Percentiles rank a stretch among this genome's conserved stretches.
Conservation (phyloP, 2,888 invertebrate genomes). For the Tachina lurida region DNA sequence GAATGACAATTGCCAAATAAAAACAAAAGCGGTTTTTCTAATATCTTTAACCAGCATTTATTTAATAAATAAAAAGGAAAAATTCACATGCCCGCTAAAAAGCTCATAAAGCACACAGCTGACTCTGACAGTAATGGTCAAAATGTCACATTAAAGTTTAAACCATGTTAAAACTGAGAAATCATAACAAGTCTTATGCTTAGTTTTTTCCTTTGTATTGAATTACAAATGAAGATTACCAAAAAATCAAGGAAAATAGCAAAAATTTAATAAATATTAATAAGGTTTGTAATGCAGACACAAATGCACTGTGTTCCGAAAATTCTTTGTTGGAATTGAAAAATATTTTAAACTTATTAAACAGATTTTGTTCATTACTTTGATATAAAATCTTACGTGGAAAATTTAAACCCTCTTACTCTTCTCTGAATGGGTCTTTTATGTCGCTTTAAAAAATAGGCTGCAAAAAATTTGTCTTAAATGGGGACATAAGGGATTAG, state of each 20-base stretch:
- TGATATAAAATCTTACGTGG: no score
- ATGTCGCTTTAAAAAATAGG: no score
- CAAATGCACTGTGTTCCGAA: conserved; percentile 31
- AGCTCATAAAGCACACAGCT: neutral
- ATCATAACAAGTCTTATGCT: conserved; percentile 66
- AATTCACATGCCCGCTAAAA: conserved; percentile 42
- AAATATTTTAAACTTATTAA: neutral
- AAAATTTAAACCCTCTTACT: no score
- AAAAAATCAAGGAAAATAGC: conserved; percentile 45
- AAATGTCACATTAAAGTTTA: conserved; percentile 71
- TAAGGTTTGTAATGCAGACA: conserved; percentile 7
- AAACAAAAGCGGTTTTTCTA: conserved; percentile 16
- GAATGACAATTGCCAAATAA: conserved; percentile 44
- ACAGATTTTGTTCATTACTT: neutral
- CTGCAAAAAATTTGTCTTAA: no score
- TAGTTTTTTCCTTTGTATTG: conserved; percentile 43
- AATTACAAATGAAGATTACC: conserved; percentile 71
- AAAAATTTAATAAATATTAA: conserved; percentile 33
- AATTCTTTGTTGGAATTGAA: neutral
- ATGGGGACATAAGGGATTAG: no score
- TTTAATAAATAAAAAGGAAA: conserved; percentile 21
- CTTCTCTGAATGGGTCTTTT: no score
- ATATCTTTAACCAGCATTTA: conserved; percentile 46
- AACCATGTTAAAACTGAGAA: conserved; percentile 57
- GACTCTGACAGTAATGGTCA: conserved; percentile 60